Evolutionary conservation across 2,113 vertebrate species (phyloP).

Genomic region (Panthera leo): DNA sequence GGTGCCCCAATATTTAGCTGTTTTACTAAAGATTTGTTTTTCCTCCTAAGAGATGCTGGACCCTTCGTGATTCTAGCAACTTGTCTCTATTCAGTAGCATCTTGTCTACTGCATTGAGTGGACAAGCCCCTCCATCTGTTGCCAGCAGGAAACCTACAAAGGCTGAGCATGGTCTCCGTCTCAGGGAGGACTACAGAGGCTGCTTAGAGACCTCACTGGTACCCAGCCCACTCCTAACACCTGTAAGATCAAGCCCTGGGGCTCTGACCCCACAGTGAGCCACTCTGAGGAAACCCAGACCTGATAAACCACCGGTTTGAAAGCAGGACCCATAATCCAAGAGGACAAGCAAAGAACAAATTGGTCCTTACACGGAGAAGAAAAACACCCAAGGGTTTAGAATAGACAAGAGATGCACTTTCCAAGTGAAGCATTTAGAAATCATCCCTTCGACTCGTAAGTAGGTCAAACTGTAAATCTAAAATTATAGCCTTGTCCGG

Average conservation of each 20-base stretch:
- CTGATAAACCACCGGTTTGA: background rate
- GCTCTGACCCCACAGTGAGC: background rate
- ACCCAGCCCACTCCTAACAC: background rate
- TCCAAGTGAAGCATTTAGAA: background rate
- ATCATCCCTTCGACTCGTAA: background rate
- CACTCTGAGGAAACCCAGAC: background rate
- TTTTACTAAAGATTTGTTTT: background rate
- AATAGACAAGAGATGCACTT: background rate
- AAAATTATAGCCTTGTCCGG: background rate
- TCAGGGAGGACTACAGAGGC: too few species aligned
- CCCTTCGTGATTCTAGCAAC: fast-evolving
- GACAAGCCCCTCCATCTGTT: background rate
- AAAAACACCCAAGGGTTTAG: background rate
- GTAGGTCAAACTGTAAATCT: background rate
- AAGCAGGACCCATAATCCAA: background rate
- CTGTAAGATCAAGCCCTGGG: background rate
- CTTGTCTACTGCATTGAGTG: background rate
- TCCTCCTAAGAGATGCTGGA: background rate
- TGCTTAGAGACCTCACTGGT: background rate
- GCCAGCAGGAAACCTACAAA: background rate
- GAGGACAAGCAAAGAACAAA: background rate
- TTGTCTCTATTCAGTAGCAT: background rate
- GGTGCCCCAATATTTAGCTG: background rate
- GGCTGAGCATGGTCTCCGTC: too few species aligned
- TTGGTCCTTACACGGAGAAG: background rate